These are phyloP conservation scores for Cyphomyrus plagiostoma DNA, from an alignment of 2,113 vertebrate species.

Conservation along the genomic window DNA sequence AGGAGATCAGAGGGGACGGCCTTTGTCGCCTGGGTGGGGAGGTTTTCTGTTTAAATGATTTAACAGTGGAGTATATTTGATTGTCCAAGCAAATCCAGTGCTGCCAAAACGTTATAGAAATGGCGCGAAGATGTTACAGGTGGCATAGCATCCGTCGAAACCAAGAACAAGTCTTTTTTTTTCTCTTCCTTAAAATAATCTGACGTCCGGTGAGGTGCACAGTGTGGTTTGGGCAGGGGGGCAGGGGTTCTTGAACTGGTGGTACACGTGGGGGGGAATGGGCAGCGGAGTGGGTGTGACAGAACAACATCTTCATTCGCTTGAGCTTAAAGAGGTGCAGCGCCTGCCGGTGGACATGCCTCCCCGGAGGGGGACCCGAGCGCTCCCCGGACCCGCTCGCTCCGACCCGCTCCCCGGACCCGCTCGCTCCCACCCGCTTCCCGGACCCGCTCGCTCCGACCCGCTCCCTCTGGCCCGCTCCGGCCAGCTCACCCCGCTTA, in stretches of 20 bases:
- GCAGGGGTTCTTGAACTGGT: neutral
- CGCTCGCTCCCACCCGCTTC: neutral
- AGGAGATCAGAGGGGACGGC: neutral
- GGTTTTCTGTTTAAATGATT: neutral
- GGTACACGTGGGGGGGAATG: too few species aligned
- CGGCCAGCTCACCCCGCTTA: neutral
- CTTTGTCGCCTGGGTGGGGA: neutral
- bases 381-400: too few species aligned
- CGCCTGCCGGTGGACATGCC: conserved; percentile 59
- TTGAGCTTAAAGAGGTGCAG: conserved; percentile 60
- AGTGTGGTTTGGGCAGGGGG: neutral
- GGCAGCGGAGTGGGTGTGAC: neutral
- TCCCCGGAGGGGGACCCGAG: conserved; percentile 56
- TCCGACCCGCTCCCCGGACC: conserved; percentile 13
- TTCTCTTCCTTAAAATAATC: conserved; percentile 13
- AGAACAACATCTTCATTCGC: conserved; percentile 64
- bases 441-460: too few species aligned
- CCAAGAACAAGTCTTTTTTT: neutral
- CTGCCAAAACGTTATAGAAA: neutral
- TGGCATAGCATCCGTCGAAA: neutral
- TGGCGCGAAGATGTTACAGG: neutral
- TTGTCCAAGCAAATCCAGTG: neutral
- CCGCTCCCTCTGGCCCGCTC: neutral
- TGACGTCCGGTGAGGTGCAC: neutral
- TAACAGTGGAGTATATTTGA: neutral